These are phyloP conservation scores for Drosophila paranaensis DNA, from an alignment of 2,888 invertebrate genomes.

Conservation along the genomic window DNA sequence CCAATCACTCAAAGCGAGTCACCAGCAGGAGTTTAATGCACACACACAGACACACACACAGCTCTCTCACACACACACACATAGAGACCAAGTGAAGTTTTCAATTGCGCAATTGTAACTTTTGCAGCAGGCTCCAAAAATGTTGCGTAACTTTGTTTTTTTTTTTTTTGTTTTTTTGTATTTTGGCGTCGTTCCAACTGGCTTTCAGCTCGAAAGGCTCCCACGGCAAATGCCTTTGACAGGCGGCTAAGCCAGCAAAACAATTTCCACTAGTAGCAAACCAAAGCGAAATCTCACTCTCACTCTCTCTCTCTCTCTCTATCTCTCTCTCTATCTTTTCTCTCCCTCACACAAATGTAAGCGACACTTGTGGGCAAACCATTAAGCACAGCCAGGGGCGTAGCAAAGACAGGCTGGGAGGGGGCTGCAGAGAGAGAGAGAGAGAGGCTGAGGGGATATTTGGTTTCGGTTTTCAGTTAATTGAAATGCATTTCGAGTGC, in stretches of 20 bases:
- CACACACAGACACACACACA: conserved; percentile 9
- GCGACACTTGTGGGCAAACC: conserved; percentile 71
- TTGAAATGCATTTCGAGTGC: conserved; percentile 74
- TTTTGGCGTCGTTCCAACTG: conserved; percentile 57
- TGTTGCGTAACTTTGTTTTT: conserved; percentile 54
- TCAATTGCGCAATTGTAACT: conserved; percentile 61
- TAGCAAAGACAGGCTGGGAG: neutral
- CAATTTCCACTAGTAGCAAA: conserved; percentile 57
- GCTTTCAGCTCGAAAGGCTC: conserved; percentile 32
- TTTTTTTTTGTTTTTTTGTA: neutral
- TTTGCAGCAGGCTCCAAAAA: conserved; percentile 46
- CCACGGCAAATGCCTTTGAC: conserved; percentile 64
- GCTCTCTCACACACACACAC: conserved; percentile 1
- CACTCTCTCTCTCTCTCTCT: neutral
- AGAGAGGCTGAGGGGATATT: neutral
- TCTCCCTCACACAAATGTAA: conserved; percentile 32
- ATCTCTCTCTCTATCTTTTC: neutral
- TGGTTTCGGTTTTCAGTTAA: conserved; percentile 53
- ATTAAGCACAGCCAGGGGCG: conserved; percentile 43
- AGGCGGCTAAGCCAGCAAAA: conserved; percentile 64
- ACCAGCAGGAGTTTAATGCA: conserved; percentile 39
- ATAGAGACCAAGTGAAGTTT: conserved; percentile 23
- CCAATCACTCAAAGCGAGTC: conserved; percentile 67
- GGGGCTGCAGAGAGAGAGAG: too few relatives aligned
- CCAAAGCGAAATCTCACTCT: conserved; percentile 17